These are phyloP conservation scores for Limnodromus scolopaceus DNA, from an alignment of 2,797 vertebrate species.

Conservation along the genomic window DNA sequence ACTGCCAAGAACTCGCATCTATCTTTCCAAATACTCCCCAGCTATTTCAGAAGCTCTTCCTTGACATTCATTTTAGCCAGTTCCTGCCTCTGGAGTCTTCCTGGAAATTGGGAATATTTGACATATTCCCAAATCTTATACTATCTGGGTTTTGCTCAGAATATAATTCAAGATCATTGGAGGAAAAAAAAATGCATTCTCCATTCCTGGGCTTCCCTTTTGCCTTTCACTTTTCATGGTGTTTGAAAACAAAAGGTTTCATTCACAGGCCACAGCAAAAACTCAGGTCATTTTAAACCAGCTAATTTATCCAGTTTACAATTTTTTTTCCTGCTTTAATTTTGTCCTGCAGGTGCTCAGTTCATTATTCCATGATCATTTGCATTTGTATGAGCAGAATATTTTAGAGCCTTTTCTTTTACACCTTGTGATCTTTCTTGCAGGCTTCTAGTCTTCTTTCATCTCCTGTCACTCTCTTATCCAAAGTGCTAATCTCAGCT, in stretches of 20 bases:
- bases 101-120: neutral
- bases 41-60: neutral
- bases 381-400: constrained; percentile 47
- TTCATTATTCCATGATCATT: constrained; percentile 19
- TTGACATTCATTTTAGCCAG: neutral
- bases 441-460: constrained; percentile 8
- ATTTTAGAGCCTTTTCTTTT: constrained; percentile 32
- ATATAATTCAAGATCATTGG: neutral
- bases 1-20: neutral
- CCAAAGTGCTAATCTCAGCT: constrained; percentile 40
- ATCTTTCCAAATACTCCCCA: neutral
- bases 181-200: neutral
- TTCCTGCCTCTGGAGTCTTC: neutral
- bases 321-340: neutral
- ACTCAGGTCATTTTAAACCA: neutral
- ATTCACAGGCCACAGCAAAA: neutral
- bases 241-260: constrained; percentile 10
- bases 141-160: neutral
- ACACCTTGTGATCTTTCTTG: constrained; percentile 40
- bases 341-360: constrained; percentile 5
- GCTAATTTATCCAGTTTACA: neutral
- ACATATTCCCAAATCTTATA: neutral
- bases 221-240: neutral
- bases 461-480: constrained; percentile 25
- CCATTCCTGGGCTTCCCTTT: neutral